Base-by-base conservation (phyloP, 2,113 vertebrate species). In the Platysternon megacephalum region DNA sequence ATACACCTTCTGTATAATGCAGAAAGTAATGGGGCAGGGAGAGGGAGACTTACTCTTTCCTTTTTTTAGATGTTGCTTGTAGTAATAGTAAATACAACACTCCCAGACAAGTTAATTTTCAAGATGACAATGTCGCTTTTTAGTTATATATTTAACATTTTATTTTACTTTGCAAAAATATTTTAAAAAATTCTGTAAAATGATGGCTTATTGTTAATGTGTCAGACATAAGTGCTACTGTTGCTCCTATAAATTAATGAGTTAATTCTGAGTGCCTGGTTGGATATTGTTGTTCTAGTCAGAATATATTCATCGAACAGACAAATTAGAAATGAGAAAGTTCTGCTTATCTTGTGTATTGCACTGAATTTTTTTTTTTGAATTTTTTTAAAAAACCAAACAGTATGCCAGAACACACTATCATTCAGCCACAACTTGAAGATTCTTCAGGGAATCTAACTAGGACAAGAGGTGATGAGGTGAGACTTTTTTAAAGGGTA, bases 401-500 rank as follows among this genome's bases (percentile, higher is more conserved):
- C 95, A 98, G 98, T 79, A 85, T 90, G n/a, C 89, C 94, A 81
- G 98, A 98, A 58, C 97, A 97, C 85, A 95, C 94, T 8, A 95
- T 93, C 87, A 74, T 91, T 96, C 98, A 98, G 87, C 90, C 97
- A 53, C 93, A 96, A 88, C 11, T 95, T 93, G 98, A 98, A 92
- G 98, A 98, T 56, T 95, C 98, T 90, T 85, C 97, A 4, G 98
- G 98, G 42, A 98, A 3, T 97, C 80, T 97, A 29, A 96, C 91
- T 86, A 97, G 97, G 82, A 95, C 98, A 94, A 98, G 97, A 98
- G 96, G 93, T 0, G 98, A 98, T 95, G 98, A 98, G 98, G 98
- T 98, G 97, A 97, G 97, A 88, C 82, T 92, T 94, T 61, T 85
- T 28, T 58, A 12, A 21, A 65, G 78, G 58, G 17, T 55, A 5